Evolutionary conservation across 2,113 vertebrate species (phyloP).

Genomic region (Megaceryle torquata): DNA sequence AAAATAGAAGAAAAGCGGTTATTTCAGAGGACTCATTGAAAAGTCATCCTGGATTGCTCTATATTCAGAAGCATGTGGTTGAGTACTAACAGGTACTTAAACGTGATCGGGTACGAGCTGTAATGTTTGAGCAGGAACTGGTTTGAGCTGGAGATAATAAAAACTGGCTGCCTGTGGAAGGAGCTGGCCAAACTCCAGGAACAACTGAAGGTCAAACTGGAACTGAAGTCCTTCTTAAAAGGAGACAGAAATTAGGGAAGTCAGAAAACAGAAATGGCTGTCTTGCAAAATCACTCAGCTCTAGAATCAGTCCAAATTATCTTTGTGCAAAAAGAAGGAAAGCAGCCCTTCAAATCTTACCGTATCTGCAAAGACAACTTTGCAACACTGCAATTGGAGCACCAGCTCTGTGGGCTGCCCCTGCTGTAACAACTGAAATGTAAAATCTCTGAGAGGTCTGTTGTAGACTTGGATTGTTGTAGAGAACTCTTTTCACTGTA

Average conservation of each 20-base stretch:
- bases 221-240: not conserved
- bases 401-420: not conserved
- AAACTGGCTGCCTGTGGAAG: not conserved
- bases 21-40: not conserved
- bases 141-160: not conserved
- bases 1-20: not conserved
- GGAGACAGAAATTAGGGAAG: not conserved
- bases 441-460: not conserved
- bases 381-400: not conserved
- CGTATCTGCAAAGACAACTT: not conserved
- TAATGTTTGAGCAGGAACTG: not conserved
- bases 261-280: not conserved
- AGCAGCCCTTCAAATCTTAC: not conserved
- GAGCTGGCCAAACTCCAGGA: not conserved
- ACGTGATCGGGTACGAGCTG: not conserved
- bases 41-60: not conserved
- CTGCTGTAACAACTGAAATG: not conserved
- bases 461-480: not conserved
- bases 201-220: not conserved
- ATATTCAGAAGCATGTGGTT: not conserved
- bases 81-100: not conserved
- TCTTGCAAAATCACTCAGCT: not conserved
- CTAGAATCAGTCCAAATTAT: not conserved
- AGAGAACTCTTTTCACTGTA: not conserved
- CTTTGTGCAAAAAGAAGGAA: not conserved